A percentile compares a stretch with the other conserved stretches of the same genome.
phyloP scores from a whole-genome alignment of 2,113 vertebrate genomes.

The Pholis gunnellus region DNA sequence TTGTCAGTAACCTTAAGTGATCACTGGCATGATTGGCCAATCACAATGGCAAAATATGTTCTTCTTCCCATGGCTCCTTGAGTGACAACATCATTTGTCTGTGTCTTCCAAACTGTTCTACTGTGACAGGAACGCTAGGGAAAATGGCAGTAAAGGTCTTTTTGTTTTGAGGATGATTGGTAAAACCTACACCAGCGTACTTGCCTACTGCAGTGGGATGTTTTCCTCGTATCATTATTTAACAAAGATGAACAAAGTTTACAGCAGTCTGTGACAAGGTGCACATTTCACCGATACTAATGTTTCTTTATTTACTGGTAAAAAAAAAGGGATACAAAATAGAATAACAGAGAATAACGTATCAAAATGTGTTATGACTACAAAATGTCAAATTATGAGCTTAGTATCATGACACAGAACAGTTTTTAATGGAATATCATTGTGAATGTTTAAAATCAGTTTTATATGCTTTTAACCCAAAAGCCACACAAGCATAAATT shows the following conservation, averaged over 20 bases:
- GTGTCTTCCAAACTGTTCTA: background rate
- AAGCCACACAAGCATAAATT: background rate
- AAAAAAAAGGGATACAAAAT: background rate
- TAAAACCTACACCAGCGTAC: background rate
- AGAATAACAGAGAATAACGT: background rate
- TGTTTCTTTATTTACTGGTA: background rate
- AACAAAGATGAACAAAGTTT: background rate
- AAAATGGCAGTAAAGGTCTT: background rate
- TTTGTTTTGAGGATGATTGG: background rate
- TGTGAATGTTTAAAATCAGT: no score
- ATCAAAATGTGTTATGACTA: background rate
- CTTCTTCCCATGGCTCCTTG: background rate
- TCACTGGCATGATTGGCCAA: background rate
- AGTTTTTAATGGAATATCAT: no score
- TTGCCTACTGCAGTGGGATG: background rate
- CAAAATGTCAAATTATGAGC: background rate
- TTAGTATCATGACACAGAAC: background rate
- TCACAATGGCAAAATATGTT: background rate
- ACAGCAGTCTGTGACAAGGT: background rate
- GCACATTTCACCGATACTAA: background rate
- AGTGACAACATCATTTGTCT: no score
- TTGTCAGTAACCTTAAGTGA: background rate
- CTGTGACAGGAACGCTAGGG: background rate
- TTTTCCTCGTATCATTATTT: background rate
- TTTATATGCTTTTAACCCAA: background rate